Conservation (phyloP, 2,797 vertebrate species). For the Mergus octosetaceus region DNA sequence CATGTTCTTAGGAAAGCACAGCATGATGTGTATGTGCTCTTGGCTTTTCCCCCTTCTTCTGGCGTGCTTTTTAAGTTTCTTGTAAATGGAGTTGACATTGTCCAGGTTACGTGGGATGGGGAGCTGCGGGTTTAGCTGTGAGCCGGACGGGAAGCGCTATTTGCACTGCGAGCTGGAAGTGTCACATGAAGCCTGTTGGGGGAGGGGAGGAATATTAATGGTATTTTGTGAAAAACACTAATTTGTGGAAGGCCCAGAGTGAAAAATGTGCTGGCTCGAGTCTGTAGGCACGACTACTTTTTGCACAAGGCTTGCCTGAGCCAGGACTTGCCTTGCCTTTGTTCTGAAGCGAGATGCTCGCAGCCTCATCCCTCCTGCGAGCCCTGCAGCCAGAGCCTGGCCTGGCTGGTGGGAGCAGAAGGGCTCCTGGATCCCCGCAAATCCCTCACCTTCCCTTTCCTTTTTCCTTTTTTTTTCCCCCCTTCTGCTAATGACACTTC, state of each 20-base stretch:
- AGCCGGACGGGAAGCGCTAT: not conserved
- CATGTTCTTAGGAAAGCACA: not conserved
- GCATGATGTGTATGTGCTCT: not conserved
- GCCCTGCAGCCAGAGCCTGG: not conserved
- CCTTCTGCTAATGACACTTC: constrained; percentile 70
- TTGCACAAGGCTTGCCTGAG: constrained; percentile 24
- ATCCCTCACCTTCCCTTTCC: not conserved
- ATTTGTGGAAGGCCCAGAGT: constrained; percentile 18
- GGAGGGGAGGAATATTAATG: not conserved
- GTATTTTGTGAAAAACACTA: constrained; percentile 1
- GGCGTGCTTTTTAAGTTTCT: not conserved
- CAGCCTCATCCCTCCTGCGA: constrained; percentile 20
- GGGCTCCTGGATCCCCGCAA: not conserved
- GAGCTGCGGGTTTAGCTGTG: constrained; percentile 38
- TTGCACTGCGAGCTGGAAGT: constrained; percentile 11
- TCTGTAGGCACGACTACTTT: not conserved
- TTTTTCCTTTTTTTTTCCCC: not conserved
- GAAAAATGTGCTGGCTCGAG: not conserved
- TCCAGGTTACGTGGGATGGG: not conserved
- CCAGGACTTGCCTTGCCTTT: constrained; percentile 46
- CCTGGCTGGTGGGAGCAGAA: constrained; percentile 40
- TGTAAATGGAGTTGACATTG: constrained; percentile 12
- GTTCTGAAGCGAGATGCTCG: constrained; percentile 24
- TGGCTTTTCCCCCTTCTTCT: not conserved
- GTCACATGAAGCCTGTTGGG: not conserved